Evolutionary conservation across 2,113 vertebrate species (phyloP), one percentile per base, ranked within the genome.

Genomic region (Arvicanthis niloticus): DNA sequence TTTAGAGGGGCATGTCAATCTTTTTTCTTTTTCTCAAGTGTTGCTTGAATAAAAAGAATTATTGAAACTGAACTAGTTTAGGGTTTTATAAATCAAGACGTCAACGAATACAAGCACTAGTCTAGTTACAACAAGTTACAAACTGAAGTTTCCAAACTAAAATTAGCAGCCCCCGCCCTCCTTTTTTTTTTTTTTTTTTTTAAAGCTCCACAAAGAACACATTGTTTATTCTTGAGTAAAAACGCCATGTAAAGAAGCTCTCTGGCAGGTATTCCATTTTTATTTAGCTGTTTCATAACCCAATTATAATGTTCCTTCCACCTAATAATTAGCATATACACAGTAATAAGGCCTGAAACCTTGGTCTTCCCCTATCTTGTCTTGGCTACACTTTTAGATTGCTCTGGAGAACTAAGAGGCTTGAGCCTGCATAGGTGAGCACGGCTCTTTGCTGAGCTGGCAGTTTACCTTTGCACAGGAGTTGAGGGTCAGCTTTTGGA

Each of bases 51-150:
- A 97, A 96, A 98, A 97, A 97, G 94, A 97, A 97, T 97, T 78
- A 90, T 94, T 98, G 98, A 97, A 96, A 98, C 88, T 91, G 97
- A 98, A 97, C 95, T 94, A 91, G 88, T 95, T 96, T 91, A 81
- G 78, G 93, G 97, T 98, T 98, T 97, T 96, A 97, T 97, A 98
- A 98, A 98, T 98, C 97, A 96, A 98, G 96, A 98, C 96, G 97
- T 98, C 96, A 98, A 97, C 97, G 96, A 97, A 96, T 78, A 96
- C 53, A 95, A 97, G 88, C 75, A 93, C 81, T 92, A 80, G 95
- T 93, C 96, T 97, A 94, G 76, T 97, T 98, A 95, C 93, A 96
- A 91, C 91, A 95, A 89, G 93, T n/a, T 62, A 42, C 56, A 92
- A 87, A 73, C 86, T 82, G 10, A 95, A 97, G 93, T 97, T 98